These are phyloP conservation scores for Strigamia maritima DNA, from an alignment of 2,888 invertebrate species.

Conservation along the genomic window DNA sequence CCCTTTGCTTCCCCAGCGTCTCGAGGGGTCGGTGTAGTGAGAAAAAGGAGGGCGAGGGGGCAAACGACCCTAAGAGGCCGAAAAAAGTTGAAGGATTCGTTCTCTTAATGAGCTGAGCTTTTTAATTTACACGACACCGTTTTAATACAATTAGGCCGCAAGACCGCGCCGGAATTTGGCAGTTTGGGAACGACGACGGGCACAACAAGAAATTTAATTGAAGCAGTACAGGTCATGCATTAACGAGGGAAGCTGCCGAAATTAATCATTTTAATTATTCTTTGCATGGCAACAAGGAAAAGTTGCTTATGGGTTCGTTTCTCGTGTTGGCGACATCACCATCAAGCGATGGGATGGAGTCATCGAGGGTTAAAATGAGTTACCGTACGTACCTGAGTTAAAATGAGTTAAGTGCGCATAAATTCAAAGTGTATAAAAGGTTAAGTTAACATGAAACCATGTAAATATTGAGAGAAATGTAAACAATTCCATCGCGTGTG, in stretches of 20 bases:
- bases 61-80: neutral
- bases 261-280: slow-evolving; percentile 41
- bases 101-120: slow-evolving; percentile 40
- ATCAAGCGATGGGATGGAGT: neutral
- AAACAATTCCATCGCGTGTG: neutral
- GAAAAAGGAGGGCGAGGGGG: neutral
- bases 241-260: slow-evolving; percentile 40
- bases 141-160: slow-evolving; percentile 39
- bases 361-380: neutral
- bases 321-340: neutral
- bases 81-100: slow-evolving; percentile 21
- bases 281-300: slow-evolving; percentile 21
- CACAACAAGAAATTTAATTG: slow-evolving; percentile 40
- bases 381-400: neutral
- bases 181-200: slow-evolving; percentile 37
- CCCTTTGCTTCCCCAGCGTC: neutral
- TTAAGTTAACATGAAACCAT: neutral
- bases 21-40: neutral
- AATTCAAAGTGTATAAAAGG: slow-evolving; percentile 24
- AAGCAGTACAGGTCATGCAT: slow-evolving; percentile 40
- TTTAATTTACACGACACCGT: slow-evolving; percentile 40
- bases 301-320: neutral
- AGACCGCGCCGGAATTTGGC: slow-evolving; percentile 37
- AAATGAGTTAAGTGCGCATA: slow-evolving; percentile 14
- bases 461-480: slow-evolving; percentile 24